Conservation (phyloP, 2,888 invertebrate species). For the Spodoptera exigua region DNA sequence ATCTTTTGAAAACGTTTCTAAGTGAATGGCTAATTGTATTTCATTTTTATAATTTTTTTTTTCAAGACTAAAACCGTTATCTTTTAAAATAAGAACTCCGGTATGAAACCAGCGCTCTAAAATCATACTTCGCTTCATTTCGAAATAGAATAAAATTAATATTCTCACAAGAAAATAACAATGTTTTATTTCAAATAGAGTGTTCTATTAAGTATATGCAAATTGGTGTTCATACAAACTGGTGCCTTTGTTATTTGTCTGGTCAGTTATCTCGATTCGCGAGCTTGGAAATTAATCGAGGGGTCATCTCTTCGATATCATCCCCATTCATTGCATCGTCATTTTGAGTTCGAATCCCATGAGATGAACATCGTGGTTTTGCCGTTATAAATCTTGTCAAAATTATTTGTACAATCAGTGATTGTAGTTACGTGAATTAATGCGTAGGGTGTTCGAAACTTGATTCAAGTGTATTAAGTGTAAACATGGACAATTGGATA, state of each 20-base stretch:
- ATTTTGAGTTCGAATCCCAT: conserved; percentile 77
- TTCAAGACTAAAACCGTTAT: not conserved
- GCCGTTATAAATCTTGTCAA: conserved; percentile 2
- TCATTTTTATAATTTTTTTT: too few species aligned
- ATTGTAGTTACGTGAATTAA: conserved; percentile 6
- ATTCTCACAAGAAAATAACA: conserved; percentile 67
- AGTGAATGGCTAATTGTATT: too few species aligned
- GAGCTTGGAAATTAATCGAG: conserved; percentile 73
- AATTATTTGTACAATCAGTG: conserved; percentile 19
- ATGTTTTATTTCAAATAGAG: conserved; percentile 56
- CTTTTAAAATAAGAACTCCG: conserved; percentile 16
- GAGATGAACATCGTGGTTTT: conserved; percentile 73
- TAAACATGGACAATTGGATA: conserved; percentile 85
- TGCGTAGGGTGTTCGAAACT: conserved; percentile 10
- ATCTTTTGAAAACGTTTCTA: too few species aligned
- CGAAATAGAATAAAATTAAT: conserved; percentile 62
- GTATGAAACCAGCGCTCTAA: conserved; percentile 37
- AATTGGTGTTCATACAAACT: conserved; percentile 70
- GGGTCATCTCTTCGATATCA: conserved; percentile 84
- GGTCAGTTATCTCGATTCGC: conserved; percentile 85
- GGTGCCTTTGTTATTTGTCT: conserved; percentile 73
- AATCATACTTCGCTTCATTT: conserved; percentile 40
- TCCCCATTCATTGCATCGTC: conserved; percentile 77
- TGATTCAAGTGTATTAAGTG: conserved; percentile 19
- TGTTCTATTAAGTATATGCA: conserved; percentile 70